Evolutionary conservation across 2,113 vertebrate species (phyloP).

Genomic region (Psephotus haematonotus): DNA sequence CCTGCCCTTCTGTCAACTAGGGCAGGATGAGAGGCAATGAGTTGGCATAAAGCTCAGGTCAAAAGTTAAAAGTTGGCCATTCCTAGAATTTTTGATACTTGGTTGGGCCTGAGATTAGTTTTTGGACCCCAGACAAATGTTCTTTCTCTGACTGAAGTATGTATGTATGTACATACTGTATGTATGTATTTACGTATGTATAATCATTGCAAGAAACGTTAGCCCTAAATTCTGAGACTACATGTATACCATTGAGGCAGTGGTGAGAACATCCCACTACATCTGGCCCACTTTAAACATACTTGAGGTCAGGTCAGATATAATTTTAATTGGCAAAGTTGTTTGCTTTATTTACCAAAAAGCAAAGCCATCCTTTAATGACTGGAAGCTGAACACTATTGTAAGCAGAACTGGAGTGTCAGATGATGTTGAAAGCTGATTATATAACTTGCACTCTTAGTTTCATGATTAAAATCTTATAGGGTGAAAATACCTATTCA

Average conservation of each 20-base stretch:
- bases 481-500: constrained; percentile 51
- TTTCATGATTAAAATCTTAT: constrained; percentile 77
- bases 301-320: constrained; percentile 31
- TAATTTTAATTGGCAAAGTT: constrained; percentile 20
- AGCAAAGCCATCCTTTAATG: constrained; percentile 64
- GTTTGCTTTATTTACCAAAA: constrained; percentile 36
- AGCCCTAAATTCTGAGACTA: background rate
- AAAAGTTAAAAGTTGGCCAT: constrained; percentile 32
- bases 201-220: background rate
- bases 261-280: background rate
- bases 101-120: background rate
- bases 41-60: constrained; percentile 2
- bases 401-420: constrained; percentile 70
- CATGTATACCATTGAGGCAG: background rate
- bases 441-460: constrained; percentile 71
- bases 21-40: constrained; percentile 20
- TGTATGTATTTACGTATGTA: background rate
- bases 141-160: background rate
- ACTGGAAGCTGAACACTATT: constrained; percentile 17
- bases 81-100: constrained; percentile 25
- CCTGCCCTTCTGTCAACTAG: constrained; percentile 16
- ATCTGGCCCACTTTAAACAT: constrained; percentile 31
- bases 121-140: background rate
- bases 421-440: constrained; percentile 76
- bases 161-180: background rate